These are phyloP conservation scores for Nematostella vectensis DNA, from an alignment of 92 coral and sea anemone species.

Conservation along the genomic window DNA sequence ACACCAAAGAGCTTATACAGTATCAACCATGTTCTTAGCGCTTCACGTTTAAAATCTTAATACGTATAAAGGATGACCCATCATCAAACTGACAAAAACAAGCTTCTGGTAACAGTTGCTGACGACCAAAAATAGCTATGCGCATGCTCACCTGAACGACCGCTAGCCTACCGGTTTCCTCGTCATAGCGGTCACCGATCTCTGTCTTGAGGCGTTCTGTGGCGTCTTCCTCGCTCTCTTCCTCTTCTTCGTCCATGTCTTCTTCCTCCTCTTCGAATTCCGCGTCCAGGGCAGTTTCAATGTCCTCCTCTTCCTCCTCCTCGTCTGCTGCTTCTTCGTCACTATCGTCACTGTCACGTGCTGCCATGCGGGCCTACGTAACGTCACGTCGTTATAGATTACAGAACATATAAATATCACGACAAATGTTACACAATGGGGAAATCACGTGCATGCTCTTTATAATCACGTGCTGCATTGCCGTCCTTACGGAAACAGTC, in stretches of 20 bases:
- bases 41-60: no score
- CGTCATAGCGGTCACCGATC: constrained; percentile 88
- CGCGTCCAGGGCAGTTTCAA: constrained; percentile 59
- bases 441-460: no score
- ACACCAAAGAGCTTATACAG: no score
- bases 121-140: no score
- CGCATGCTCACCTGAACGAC: constrained; percentile 55
- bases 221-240: constrained; percentile 94
- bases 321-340: constrained; percentile 79
- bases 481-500: no score
- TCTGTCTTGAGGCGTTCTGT: constrained; percentile 82
- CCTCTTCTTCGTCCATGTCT: constrained; percentile 88
- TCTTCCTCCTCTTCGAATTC: constrained; percentile 85
- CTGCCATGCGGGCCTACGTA: constrained; percentile 67
- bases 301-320: constrained; percentile 76
- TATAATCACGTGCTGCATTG: no score
- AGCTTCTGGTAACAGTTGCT: no score
- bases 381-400: not conserved
- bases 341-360: constrained; percentile 78
- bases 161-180: constrained; percentile 62
- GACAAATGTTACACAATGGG: not conserved
- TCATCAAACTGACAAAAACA: no score
- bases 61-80: no score
- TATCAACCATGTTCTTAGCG: no score
- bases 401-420: not conserved